Evolutionary conservation across 2,888 invertebrate species (phyloP), one percentile per base, ranked within the genome.

Genomic region (Meta bourneti): DNA sequence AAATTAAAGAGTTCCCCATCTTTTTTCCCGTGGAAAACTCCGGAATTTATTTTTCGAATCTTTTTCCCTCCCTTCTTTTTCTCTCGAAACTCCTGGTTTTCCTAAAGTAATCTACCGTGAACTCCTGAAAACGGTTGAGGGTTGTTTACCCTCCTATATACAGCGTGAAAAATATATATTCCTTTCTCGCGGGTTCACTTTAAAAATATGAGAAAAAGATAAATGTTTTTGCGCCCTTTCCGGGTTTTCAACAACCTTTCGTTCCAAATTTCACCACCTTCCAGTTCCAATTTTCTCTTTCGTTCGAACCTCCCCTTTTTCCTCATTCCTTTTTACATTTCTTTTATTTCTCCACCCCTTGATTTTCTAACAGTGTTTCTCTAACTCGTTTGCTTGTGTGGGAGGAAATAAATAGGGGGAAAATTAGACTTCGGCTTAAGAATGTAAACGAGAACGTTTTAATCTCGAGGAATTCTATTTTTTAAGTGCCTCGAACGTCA

Each of bases 191-290:
- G 48, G 72, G 78, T 78, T 86, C 54, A 34, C 20, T 69, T 82
- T 82, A 77, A 86, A 89, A 91, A 91, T 86, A 86, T 69, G 91
- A 70, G 87, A 83, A 83, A 82, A 91, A 87, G 87, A 87, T 91
- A 91, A 91, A 91, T 87, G 91, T 83, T 91, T 91, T 91, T 74
- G 61, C 79, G 69, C 77, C 52, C 69, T 81, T 72, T 77, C 78
- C 82, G 51, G 69, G 74, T 83, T 91, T 83, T 91, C 91, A 91
- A 87, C 87, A 83, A 70, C 87, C 87, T 78, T 83, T 90, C 81
- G 72, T 78, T 84, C 20, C 48, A 84, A 84, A 90, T 90, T 90
- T 90, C 75, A 82, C 82, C 74, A 82, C 70, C 71, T 78, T 78
- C 52, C 54, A 48, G n/a, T 86, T 79, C 20, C 70, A 20, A 20